These are phyloP conservation scores for Remorina albescens DNA, from an alignment of 2,797 vertebrate species.

Conservation along the genomic window DNA sequence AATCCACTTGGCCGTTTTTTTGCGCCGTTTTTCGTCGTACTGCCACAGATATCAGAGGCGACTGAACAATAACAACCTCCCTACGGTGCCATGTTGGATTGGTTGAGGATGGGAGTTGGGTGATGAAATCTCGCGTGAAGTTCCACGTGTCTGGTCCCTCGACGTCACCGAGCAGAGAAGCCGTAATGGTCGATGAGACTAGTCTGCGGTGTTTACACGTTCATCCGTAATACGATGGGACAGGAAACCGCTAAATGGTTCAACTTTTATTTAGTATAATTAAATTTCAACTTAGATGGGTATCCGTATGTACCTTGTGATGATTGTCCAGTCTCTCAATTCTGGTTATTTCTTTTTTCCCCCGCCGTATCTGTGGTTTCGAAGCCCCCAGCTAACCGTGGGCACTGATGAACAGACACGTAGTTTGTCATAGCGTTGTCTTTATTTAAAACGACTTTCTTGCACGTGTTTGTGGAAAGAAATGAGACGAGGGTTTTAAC, in stretches of 20 bases:
- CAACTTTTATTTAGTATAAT: too few species aligned
- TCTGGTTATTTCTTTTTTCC: too few species aligned
- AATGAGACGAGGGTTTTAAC: not conserved
- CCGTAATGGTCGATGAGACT: too few species aligned
- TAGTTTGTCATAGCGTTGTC: not conserved
- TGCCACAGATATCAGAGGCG: slow-evolving; percentile 33
- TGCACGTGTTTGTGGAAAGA: too few species aligned
- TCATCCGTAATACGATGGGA: too few species aligned
- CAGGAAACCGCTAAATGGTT: too few species aligned
- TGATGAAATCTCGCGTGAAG: slow-evolving; percentile 62
- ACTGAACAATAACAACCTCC: slow-evolving; percentile 83
- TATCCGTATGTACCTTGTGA: too few species aligned
- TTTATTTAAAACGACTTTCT: not conserved
- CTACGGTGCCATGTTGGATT: slow-evolving; percentile 84
- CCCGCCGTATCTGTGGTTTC: not conserved
- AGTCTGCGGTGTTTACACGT: too few species aligned
- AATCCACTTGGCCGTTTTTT: slow-evolving; percentile 12
- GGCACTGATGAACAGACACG: not conserved
- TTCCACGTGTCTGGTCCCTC: slow-evolving; percentile 30
- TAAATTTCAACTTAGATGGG: too few species aligned
- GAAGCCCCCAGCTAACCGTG: not conserved
- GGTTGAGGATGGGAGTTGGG: not conserved
- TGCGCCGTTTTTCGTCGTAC: slow-evolving; percentile 17
- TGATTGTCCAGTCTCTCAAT: too few species aligned
- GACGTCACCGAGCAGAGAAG: slow-evolving; percentile 52